Evolutionary conservation across 2,113 vertebrate species (phyloP).

Genomic region (Perca flavescens): DNA sequence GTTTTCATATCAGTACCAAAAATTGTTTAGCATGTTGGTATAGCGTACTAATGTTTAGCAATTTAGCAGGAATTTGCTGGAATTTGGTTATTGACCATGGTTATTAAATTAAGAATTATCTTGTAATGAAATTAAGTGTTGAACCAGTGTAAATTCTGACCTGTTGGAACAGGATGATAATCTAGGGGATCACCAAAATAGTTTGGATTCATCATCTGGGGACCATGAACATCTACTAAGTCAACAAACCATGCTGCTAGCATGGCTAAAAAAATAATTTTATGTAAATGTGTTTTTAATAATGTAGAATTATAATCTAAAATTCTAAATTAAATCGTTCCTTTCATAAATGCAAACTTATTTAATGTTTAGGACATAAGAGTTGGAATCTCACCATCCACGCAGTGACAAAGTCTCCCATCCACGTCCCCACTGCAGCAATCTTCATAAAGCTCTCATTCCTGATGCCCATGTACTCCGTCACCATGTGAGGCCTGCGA

Average conservation of each 20-base stretch:
- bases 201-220: not conserved
- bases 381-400: conserved; percentile 93
- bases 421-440: conserved; percentile 98
- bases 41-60: not conserved
- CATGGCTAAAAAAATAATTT: not conserved
- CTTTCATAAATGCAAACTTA: not conserved
- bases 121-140: not conserved
- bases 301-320: not conserved
- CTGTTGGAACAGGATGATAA: not conserved
- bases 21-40: not conserved
- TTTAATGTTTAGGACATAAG: not conserved
- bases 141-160: not conserved
- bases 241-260: not conserved
- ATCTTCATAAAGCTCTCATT: conserved; percentile 99
- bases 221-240: not conserved
- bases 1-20: not conserved
- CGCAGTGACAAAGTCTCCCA: conserved; percentile 99
- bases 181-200: not conserved
- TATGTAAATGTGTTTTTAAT: not conserved
- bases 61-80: not conserved
- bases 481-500: conserved; percentile 93
- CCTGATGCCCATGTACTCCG: conserved; percentile 97
- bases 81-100: not conserved
- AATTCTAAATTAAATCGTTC: not conserved
- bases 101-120: not conserved